A percentile compares a stretch with the other conserved stretches of the same genome.
Evolutionary conservation across 2,797 vertebrate genomes (phyloP).

Genomic region (Coregonus suidteri): DNA sequence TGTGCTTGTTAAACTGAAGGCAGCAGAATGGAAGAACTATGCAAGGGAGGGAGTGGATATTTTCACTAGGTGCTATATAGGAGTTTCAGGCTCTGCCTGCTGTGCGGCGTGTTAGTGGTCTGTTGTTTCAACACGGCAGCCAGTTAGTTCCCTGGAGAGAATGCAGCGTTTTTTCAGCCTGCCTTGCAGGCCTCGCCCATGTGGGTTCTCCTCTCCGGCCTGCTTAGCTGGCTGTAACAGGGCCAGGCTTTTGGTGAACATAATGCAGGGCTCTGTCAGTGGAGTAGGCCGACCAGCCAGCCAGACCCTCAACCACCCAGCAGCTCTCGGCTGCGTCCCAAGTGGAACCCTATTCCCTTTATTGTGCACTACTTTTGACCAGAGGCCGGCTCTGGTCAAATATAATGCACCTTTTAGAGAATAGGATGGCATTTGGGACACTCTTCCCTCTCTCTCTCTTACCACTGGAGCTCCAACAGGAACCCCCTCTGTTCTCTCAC

Average conservation of each 20-base stretch:
- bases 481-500: neutral
- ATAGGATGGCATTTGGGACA: too few relatives aligned
- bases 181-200: neutral
- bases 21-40: neutral
- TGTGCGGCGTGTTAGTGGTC: neutral
- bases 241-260: constrained; percentile 57
- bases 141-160: neutral
- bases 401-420: neutral
- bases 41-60: neutral
- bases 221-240: constrained; percentile 50
- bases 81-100: neutral
- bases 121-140: neutral
- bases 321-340: neutral
- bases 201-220: neutral
- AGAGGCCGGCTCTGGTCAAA: neutral
- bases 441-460: neutral
- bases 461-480: too few relatives aligned
- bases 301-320: neutral
- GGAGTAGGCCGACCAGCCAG: constrained; percentile 26
- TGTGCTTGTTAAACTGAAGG: neutral
- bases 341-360: neutral
- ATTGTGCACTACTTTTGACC: neutral
- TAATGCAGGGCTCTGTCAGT: constrained; percentile 74
- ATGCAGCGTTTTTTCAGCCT: neutral
- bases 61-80: too few relatives aligned